Evolutionary conservation across 2,797 vertebrate species (phyloP).

Genomic region (Scarus forsteni): DNA sequence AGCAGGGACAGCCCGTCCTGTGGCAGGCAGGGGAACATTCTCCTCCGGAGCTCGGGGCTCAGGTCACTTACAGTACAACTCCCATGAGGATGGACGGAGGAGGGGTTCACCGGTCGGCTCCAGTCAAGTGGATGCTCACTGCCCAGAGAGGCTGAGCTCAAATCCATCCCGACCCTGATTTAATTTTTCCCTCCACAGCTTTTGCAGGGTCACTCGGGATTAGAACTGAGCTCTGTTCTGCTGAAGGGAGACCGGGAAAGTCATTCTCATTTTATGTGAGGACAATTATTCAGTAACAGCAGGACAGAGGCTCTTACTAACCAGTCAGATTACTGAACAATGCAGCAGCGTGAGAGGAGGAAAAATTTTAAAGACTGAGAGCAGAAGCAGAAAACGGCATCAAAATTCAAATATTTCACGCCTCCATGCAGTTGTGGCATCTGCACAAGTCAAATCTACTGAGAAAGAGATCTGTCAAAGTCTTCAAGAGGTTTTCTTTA

Average conservation of each 20-base stretch:
- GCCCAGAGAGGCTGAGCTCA: conserved; percentile 20
- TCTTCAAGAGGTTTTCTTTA: too few species aligned
- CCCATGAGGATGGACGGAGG: neutral
- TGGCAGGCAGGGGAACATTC: neutral
- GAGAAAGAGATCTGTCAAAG: too few species aligned
- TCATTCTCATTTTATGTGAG: neutral
- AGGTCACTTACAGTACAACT: conserved; percentile 21
- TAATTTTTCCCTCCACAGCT: neutral
- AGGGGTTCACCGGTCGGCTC: conserved; percentile 11
- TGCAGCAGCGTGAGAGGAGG: neutral
- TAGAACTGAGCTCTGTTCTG: conserved; percentile 4
- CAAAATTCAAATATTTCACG: too few species aligned
- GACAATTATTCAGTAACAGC: neutral
- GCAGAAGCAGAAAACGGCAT: neutral
- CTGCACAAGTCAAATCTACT: too few species aligned
- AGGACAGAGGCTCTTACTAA: neutral
- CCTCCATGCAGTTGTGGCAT: too few species aligned
- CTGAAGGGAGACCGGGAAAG: neutral
- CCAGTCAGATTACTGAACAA: neutral
- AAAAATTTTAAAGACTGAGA: neutral
- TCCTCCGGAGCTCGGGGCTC: neutral
- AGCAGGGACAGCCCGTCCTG: neutral
- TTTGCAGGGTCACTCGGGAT: neutral
- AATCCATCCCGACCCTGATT: conserved; percentile 4
- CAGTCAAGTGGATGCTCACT: conserved; percentile 11